Evolutionary conservation across 2,888 invertebrate genomes (phyloP), one percentile per base, ranked within the genome.

Genomic region (Ophioninae sp.): DNA sequence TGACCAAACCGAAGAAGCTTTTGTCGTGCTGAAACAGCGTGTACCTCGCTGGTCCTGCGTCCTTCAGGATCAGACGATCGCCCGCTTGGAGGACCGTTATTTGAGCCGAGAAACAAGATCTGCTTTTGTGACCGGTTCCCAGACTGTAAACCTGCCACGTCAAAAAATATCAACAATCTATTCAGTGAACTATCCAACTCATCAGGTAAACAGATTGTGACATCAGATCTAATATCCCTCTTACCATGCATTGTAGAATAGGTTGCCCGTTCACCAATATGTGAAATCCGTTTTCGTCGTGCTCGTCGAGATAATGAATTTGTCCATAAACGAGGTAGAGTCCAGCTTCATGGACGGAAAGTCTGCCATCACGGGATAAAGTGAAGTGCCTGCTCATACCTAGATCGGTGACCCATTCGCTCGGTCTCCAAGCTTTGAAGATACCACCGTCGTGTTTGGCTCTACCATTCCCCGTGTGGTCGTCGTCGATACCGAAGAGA

Each of bases 1-100:
- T 96, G 75, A 96, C 94, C n/a, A 96, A 94, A 56, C 97, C 97
- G 87, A 97, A 97, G 93, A 97, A 97, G 88, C 97, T 97, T 91
- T 97, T 97, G 86, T 96, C 96, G 0, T 95, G 94, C 88, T 96
- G 95, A 93, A 96, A 96, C 68, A 96, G 93, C 0, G 96, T 95
- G 90, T 95, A 96, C 70, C 96, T 93, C 69, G 95, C 94, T 17
- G 95, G 95, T 20, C 95, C 95, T 0, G 97, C 94, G 89, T 97
- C 97, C 75, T 95, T 94, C 13, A 97, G 93, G 6, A 95, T 95
- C 17, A 97, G 93, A 23, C 93, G 94, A 89, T 97, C 97, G 17
- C 95, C 95, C 6, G 87, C 76, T 62, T 87, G 87, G 0, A 92
- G 85, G 56, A 88, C 21, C 0, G 90, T 89, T 39, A 89, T 85